Conservation (phyloP, 2,888 invertebrate species). For the Tuta absoluta region DNA sequence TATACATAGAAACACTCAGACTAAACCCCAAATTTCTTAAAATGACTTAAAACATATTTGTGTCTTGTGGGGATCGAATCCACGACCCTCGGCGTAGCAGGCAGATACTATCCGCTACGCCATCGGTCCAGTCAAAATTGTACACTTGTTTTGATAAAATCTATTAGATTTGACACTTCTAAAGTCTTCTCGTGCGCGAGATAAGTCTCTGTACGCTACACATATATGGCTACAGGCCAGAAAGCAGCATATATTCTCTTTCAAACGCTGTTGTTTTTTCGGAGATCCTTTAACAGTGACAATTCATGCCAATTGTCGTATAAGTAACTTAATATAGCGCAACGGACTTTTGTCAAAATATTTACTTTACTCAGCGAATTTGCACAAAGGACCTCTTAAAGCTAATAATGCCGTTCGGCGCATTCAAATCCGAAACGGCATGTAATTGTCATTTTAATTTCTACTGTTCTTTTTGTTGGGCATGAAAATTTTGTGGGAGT, state of each 20-base stretch:
- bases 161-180: no score
- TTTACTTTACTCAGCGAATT: slow-evolving; percentile 66
- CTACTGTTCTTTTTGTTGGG: slow-evolving; percentile 45
- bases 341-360: slow-evolving; percentile 78
- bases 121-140: no score
- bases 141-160: no score
- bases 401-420: slow-evolving; percentile 69
- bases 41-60: no score
- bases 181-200: no score
- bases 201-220: no score
- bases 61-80: no score
- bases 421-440: slow-evolving; percentile 56
- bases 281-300: slow-evolving; percentile 48
- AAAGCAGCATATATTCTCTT: background rate
- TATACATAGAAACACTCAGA: no score
- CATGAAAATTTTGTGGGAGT: background rate
- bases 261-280: slow-evolving; percentile 44
- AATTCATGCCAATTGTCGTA: slow-evolving; percentile 63
- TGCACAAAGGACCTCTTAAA: slow-evolving; percentile 65
- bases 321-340: slow-evolving; percentile 74
- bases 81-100: no score
- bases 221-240: no score
- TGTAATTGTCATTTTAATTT: slow-evolving; percentile 74
- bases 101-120: no score
- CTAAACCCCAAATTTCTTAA: no score